phyloP scores from a whole-genome alignment of 2,888 invertebrate species.

The Phalera bucephala region DNA sequence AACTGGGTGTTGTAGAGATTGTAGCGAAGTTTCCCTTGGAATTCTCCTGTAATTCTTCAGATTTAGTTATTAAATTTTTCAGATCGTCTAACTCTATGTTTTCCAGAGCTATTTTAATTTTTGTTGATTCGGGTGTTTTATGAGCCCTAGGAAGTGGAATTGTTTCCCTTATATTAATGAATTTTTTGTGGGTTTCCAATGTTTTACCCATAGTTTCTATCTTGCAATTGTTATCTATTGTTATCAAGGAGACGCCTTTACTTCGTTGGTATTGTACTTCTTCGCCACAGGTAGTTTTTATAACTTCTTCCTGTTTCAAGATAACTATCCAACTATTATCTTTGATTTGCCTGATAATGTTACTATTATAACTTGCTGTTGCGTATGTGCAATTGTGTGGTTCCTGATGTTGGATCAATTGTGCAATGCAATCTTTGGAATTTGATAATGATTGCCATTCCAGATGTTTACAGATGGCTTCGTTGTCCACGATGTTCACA shows the following conservation, averaged over 20 bases:
- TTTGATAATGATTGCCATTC: constrained; percentile 23
- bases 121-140: constrained; percentile 7
- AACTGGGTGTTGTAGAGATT: constrained; percentile 8
- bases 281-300: constrained; percentile 24
- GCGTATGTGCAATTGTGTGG: constrained; percentile 24
- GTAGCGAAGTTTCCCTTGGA: neutral
- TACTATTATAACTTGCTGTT: constrained; percentile 15
- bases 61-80: constrained; percentile 8
- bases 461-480: constrained; percentile 25
- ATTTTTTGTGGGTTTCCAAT: constrained; percentile 16
- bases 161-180: constrained; percentile 17
- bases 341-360: constrained; percentile 27
- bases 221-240: constrained; percentile 20
- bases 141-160: constrained; percentile 23
- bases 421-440: constrained; percentile 26
- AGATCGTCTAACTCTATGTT: constrained; percentile 15
- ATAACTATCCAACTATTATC: constrained; percentile 30
- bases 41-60: constrained; percentile 3
- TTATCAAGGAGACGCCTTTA: constrained; percentile 20
- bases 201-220: constrained; percentile 16
- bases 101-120: constrained; percentile 13
- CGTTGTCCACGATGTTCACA: neutral
- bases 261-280: constrained; percentile 25
- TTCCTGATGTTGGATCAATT: constrained; percentile 26
- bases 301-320: constrained; percentile 26